Evolutionary conservation across 2,113 vertebrate species (phyloP).

Genomic region (Sphaerodactylus townsendi): DNA sequence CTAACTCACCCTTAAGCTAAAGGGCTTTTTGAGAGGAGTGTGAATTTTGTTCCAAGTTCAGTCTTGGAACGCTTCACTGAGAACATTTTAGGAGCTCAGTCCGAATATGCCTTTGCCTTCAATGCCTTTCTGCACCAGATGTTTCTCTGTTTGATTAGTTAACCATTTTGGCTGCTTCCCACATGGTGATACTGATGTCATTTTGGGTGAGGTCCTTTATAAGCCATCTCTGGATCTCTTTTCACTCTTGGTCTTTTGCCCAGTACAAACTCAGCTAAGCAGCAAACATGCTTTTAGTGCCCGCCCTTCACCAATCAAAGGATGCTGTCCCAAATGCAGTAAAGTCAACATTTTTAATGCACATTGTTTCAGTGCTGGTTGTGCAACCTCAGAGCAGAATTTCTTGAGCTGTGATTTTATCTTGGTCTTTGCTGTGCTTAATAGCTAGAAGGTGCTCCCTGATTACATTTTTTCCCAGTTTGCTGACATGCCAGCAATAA

Average conservation of each 20-base stretch:
- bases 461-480: constrained; percentile 61
- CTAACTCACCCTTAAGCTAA: fast-evolving
- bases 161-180: constrained; percentile 63
- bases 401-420: constrained; percentile 71
- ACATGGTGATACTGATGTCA: constrained; percentile 63
- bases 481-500: constrained; percentile 65
- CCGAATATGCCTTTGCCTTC: background rate
- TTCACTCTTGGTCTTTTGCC: constrained; percentile 50
- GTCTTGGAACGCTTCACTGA: background rate
- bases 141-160: constrained; percentile 61
- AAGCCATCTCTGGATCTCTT: constrained; percentile 3
- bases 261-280: constrained; percentile 39
- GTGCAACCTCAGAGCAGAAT: constrained; percentile 54
- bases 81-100: background rate
- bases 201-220: constrained; percentile 55
- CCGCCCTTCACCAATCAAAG: constrained; percentile 1
- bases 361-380: constrained; percentile 52
- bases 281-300: background rate
- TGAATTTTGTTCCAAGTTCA: too few relatives aligned
- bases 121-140: constrained; percentile 39
- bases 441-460: constrained; percentile 61
- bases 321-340: background rate
- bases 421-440: constrained; percentile 59
- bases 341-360: constrained; percentile 45
- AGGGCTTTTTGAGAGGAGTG: background rate